Base-by-base conservation (phyloP, 1,140 invertebrate genomes). In the Aricia agestis region DNA sequence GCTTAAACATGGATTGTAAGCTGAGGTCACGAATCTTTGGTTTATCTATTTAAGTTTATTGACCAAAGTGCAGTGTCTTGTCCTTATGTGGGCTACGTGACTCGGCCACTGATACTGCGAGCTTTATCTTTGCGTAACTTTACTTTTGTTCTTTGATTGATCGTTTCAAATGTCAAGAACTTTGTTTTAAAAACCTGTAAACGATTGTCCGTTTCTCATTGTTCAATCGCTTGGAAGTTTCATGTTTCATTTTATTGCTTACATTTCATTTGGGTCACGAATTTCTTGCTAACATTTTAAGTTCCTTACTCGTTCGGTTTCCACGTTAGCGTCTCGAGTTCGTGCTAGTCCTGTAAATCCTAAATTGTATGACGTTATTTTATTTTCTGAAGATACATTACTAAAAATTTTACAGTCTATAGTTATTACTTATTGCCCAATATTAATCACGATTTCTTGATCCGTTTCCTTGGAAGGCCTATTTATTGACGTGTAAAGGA, bases 401-500 rank as follows among this genome's bases (percentile, higher is more conserved):
- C 36, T 4, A 36, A 4, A 36, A 36, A 36, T 36, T 36, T 7
- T 36, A 6, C 6, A 52, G 10, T 52, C n/a, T n/a, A n/a, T n/a
- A n/a, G n/a, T n/a, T n/a, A n/a, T 52, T 52, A 52, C 13, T 52
- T 52, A 52, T 52, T 15, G 13, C 13, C 45, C 9, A 52, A 52
- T 52, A 15, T 15, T 52, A 3, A 52, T 36, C 45, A 52, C 45
- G 13, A 52, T 15, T 52, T 52, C 45, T 11, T 15, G 9, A 52
- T 52, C 45, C 7, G 45, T 52, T 13, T 52, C 45, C 45, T 52
- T 52, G 45, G 36, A 52, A 52, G 45, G 11, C 45, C 45, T 52
- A 52, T 52, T 52, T 52, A 52, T 52, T 52, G 45, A 52, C 45
- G 45, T 52, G 45, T 52, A 52, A 52, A 52, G 45, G 45, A 52